Conservation (phyloP, 2,113 vertebrate species). For the Pithys albifrons region DNA sequence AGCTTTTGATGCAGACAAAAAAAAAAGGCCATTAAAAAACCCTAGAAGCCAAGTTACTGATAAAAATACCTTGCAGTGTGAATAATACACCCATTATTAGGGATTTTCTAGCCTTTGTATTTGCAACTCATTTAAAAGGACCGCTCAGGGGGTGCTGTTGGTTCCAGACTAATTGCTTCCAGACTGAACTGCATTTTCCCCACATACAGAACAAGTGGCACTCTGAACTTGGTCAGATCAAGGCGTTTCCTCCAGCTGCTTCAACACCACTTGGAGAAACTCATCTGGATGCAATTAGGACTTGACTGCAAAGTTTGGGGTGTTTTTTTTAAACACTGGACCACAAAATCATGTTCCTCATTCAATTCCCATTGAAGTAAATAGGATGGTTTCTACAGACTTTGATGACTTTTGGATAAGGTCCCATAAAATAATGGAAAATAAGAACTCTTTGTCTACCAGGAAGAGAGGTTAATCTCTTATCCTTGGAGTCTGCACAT, state of each 20-base stretch:
- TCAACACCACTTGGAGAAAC: neutral
- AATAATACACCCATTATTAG: neutral
- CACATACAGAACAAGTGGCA: slow-evolving; percentile 19
- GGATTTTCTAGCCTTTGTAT: neutral
- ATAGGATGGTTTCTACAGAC: neutral
- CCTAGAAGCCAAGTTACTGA: neutral
- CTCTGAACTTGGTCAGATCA: slow-evolving; percentile 19
- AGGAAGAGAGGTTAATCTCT: neutral
- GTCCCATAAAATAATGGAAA: neutral
- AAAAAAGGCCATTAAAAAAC: neutral
- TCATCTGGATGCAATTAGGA: slow-evolving; percentile 48
- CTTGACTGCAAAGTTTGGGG: neutral
- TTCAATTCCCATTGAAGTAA: slow-evolving; percentile 12
- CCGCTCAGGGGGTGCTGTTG: neutral
- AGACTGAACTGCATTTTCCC: neutral
- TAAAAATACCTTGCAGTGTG: neutral
- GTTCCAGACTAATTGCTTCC: slow-evolving; percentile 41
- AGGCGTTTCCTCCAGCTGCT: slow-evolving; percentile 25
- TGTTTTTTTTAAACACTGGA: neutral
- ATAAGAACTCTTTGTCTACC: neutral
- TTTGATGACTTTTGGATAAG: neutral
- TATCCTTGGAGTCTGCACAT: neutral
- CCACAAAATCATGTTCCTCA: neutral
- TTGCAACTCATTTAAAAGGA: neutral
- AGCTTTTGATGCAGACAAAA: neutral